Conservation (phyloP, 2,888 invertebrate species). For the Cosmorhoe ocellata region DNA sequence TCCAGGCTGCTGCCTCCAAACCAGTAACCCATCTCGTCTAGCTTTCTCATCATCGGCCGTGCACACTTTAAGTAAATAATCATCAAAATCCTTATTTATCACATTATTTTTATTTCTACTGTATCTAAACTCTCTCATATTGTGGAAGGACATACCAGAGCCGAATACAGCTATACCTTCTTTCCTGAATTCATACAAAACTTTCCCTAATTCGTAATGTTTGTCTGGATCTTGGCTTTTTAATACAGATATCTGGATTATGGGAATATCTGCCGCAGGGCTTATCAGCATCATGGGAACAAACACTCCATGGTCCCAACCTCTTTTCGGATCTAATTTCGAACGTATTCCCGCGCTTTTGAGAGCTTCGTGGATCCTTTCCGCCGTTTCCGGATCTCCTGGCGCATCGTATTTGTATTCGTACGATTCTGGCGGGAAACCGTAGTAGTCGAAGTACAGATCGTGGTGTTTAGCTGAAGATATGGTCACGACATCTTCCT, state of each 20-base stretch:
- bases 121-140: conserved; percentile 67
- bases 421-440: conserved; percentile 73
- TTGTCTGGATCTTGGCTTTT: conserved; percentile 61
- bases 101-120: conserved; percentile 45
- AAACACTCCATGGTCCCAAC: conserved; percentile 79
- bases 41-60: conserved; percentile 53
- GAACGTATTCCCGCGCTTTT: conserved; percentile 63
- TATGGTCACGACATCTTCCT: conserved; percentile 66
- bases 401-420: conserved; percentile 71
- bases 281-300: conserved; percentile 77
- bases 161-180: conserved; percentile 70
- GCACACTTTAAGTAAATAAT: conserved; percentile 62
- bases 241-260: conserved; percentile 69
- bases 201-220: conserved; percentile 67
- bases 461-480: conserved; percentile 69
- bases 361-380: conserved; percentile 55
- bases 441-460: conserved; percentile 74
- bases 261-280: conserved; percentile 68
- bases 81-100: conserved; percentile 69
- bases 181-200: conserved; percentile 60
- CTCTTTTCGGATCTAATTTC: conserved; percentile 64
- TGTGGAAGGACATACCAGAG: conserved; percentile 76
- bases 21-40: conserved; percentile 50
- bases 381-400: conserved; percentile 64
- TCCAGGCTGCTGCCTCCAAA: conserved; percentile 63